A percentile compares a stretch with the other conserved stretches of the same genome.
These are phyloP conservation scores for Clepsis dumicolana DNA, from an alignment of 2,888 invertebrate species.

Conservation along the genomic window DNA sequence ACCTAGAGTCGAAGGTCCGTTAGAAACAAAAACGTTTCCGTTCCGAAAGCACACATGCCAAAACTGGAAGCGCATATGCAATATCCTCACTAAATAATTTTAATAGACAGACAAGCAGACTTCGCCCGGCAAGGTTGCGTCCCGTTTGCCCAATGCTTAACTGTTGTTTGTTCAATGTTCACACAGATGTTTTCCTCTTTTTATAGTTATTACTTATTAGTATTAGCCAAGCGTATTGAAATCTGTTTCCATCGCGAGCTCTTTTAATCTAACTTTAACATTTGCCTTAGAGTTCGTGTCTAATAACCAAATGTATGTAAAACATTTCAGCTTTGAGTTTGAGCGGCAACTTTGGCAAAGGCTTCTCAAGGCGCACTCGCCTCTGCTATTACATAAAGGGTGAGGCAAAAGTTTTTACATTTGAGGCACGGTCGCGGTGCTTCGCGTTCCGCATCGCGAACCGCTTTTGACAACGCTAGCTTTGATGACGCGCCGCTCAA, in stretches of 20 bases:
- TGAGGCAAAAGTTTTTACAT: conserved; percentile 83
- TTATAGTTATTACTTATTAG: conserved; percentile 12
- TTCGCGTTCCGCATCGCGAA: conserved; percentile 74
- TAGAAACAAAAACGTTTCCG: conserved; percentile 77
- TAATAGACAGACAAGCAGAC: conserved; percentile 60
- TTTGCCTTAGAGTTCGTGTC: conserved; percentile 59
- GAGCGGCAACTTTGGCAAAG: conserved; percentile 78
- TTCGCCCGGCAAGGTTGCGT: conserved; percentile 55
- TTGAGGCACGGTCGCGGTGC: conserved; percentile 72
- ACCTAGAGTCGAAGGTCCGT: conserved; percentile 68
- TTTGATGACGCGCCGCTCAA: conserved; percentile 75
- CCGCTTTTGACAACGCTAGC: conserved; percentile 81
- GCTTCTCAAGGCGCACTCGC: conserved; percentile 69
- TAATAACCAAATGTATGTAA: conserved; percentile 75
- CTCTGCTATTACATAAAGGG: conserved; percentile 77
- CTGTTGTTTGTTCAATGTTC: conserved; percentile 48
- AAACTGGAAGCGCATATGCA: conserved; percentile 72
- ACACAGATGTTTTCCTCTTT: conserved; percentile 41
- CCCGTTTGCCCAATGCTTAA: conserved; percentile 57
- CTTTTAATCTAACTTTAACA: conserved; percentile 57
- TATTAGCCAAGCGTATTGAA: conserved; percentile 21
- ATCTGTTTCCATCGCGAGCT: conserved; percentile 43
- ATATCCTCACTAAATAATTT: conserved; percentile 67
- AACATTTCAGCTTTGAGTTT: conserved; percentile 83
- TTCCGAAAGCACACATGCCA: conserved; percentile 65